phyloP scores from a whole-genome alignment of 2,888 invertebrate species.

The Catocala nupta region DNA sequence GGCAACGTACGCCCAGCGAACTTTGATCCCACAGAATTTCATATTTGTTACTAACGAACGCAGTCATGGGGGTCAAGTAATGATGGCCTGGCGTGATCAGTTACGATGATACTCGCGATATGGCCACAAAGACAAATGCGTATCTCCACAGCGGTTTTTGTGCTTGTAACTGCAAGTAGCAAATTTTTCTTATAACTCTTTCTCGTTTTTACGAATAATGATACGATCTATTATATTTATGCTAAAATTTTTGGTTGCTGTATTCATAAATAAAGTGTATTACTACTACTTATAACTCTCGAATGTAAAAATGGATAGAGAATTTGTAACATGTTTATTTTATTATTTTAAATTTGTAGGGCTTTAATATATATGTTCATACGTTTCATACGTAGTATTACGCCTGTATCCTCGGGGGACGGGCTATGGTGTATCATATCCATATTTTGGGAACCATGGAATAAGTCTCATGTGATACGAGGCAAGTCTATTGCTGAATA shows the following conservation, averaged over 20 bases:
- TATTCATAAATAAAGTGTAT: constrained; percentile 10
- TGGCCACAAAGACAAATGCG: constrained; percentile 81
- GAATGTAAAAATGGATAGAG: too few relatives aligned
- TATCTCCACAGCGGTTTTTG: constrained; percentile 66
- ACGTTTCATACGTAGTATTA: too few relatives aligned
- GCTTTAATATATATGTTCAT: too few relatives aligned
- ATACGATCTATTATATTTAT: constrained; percentile 23
- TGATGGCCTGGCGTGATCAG: constrained; percentile 70
- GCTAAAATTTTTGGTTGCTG: constrained; percentile 17
- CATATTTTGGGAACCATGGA: too few relatives aligned
- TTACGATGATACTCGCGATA: constrained; percentile 77
- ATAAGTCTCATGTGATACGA: too few relatives aligned
- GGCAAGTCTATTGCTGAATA: too few relatives aligned
- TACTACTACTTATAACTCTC: neutral
- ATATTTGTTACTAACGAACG: constrained; percentile 39
- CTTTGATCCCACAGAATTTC: constrained; percentile 60
- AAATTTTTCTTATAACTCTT: constrained; percentile 49
- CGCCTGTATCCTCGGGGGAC: too few relatives aligned
- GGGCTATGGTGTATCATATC: too few relatives aligned
- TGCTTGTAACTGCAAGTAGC: constrained; percentile 67
- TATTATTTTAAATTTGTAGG: too few relatives aligned
- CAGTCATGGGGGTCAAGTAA: constrained; percentile 56
- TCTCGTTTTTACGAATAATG: constrained; percentile 64
- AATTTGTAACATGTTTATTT: neutral
- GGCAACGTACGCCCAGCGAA: constrained; percentile 64